Evolutionary conservation across 1,140 invertebrate species (phyloP).

Genomic region (Aphelenchoides avenae): DNA sequence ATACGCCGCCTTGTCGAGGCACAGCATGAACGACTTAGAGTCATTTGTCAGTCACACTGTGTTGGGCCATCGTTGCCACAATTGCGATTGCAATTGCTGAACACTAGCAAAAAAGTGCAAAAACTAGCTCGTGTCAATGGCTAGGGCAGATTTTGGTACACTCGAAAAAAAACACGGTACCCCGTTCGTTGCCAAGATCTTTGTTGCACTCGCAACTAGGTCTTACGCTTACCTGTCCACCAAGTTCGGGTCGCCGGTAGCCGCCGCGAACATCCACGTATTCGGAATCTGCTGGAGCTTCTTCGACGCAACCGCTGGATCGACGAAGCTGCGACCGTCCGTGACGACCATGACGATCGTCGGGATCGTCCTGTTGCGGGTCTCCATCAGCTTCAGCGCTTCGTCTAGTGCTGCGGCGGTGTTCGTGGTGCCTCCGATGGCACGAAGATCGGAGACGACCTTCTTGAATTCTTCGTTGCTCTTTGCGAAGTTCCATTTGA

Average conservation of each 20-base stretch:
- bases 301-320: constrained; percentile 45
- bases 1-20: too few relatives aligned
- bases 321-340: constrained; percentile 48
- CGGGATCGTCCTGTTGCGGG: constrained; percentile 46
- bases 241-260: constrained; percentile 52
- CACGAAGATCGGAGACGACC: constrained; percentile 40
- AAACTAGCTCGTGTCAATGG: not conserved
- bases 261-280: constrained; percentile 54
- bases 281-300: constrained; percentile 43
- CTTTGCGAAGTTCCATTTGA: constrained; percentile 57
- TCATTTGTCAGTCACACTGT: too few relatives aligned
- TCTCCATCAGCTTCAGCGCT: constrained; percentile 51
- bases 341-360: constrained; percentile 58
- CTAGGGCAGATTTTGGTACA: too few relatives aligned
- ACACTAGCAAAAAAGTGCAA: too few relatives aligned
- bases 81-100: too few relatives aligned
- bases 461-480: constrained; percentile 50
- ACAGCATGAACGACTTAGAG: too few relatives aligned
- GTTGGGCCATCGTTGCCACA: too few relatives aligned
- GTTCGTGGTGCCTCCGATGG: constrained; percentile 56
- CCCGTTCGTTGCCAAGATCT: not conserved
- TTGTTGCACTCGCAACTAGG: not conserved
- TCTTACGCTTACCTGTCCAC: constrained; percentile 46
- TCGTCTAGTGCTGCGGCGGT: constrained; percentile 51
- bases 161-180: too few relatives aligned